Evolutionary conservation across 1,140 invertebrate species (phyloP), one percentile per base, ranked within the genome.

Genomic region (Copidosoma floridanum): DNA sequence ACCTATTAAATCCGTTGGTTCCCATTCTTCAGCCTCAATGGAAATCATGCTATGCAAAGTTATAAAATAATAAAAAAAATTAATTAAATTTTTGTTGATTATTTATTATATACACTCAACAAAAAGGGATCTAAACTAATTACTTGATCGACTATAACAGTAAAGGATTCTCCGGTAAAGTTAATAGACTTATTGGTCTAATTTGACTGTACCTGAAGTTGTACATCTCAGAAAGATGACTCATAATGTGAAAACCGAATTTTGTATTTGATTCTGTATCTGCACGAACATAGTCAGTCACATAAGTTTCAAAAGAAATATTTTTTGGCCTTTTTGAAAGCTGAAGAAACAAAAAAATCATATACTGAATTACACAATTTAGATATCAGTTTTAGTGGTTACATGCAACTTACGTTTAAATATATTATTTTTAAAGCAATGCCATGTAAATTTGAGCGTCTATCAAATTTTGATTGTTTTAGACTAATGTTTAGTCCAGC

Each of bases 161-260:
- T n/a, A n/a, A n/a, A n/a, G n/a, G n/a, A n/a, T 18, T 24, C 29
- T 48, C 12, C 12, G 6, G 6, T 35, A 35, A 7, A n/a, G n/a
- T n/a, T n/a, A n/a, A n/a, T n/a, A 6, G 40, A 38, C 6, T 23
- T 38, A 38, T 14, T 4, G n/a, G 6, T n/a, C 14, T 53, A 32
- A 40, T n/a, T 14, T 26, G 12, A 53, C 46, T 56, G n/a, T 26
- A 61, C 59, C 26, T 43, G 21, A 61, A 56, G 37, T 61, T 61
- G 12, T 50, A 61, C 3, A 61, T n/a, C n/a, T 61, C 53, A 4
- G 38, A 40, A 40, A 61, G 46, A 51, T 56, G 37, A 7, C 2
- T 43, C 21, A 56, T 4, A 18, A 61, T 35, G 16, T 43, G 23
- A 27, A 7, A 61, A 27, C 44, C 37, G 43, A 61, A 61, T 44